Base-by-base conservation (phyloP, 1,140 invertebrate genomes). In the Paralvinella palmiformis region DNA sequence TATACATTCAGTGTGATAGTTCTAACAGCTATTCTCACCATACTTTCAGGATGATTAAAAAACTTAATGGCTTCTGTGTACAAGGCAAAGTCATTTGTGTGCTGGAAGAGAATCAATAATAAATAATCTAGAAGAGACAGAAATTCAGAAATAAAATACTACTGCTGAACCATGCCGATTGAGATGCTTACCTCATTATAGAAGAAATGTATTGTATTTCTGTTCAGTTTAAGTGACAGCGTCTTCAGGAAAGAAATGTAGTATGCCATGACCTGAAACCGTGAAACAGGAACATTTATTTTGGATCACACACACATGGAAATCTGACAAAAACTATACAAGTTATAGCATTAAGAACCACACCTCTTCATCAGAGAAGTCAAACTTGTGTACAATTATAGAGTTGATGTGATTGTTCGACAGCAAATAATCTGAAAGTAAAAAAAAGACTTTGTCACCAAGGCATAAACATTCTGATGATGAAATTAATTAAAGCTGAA, bases 331-430 rank as follows among this genome's bases (percentile, higher is more conserved):
- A n/a, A n/a, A n/a, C n/a, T n/a, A n/a, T n/a, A n/a, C n/a, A n/a
- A n/a, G n/a, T n/a, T 37, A 65, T 1, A 65, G 20, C 27, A 48
- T 32, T 33, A 27, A 32, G 27, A 48, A 27, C 6, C 41, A 70
- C 72, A 83, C 83, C 86, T 99, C 97, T 83, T 99, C 97, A 83
- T 99, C 96, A 17, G 92, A 94, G 75, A 99, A 97, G 80, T 99
- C 96, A 86, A 99, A 99, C 83, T 97, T 97, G 82, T 99, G 96
- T 41, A 96, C 91, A 77, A 99, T 99, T 74, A 99, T 99, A 36
- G 91, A 94, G 82, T 99, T 99, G 22, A 99, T 94, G 84, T 99
- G 95, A 83, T 99, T 99, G 82, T 99, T 99, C 73, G 95, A 98
- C 20, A 99, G 83, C 61, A 99, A 83, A 83, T 98, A 99, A 89